Evolutionary conservation across 2,797 vertebrate species (phyloP), one percentile per base, ranked within the genome.

Genomic region (Hypotaenidia okinawae): DNA sequence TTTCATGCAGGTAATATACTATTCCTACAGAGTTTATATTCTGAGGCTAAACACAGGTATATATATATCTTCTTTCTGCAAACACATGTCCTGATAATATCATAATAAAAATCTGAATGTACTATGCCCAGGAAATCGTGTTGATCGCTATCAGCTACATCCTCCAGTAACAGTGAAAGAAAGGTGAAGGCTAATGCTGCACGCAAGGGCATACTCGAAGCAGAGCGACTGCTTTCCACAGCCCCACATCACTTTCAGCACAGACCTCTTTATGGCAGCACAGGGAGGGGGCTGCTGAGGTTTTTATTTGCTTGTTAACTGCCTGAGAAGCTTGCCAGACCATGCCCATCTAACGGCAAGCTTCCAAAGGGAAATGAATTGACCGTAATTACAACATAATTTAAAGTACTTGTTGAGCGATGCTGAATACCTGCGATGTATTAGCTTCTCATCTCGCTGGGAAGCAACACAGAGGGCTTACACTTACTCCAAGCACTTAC

Each of bases 1-100:
- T 87, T 96, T 94, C 95, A 89, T 97, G 90, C 88, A 93, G 90
- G 92, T 93, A 95, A 97, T 97, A 95, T 86, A 95, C 93, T 92
- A 78, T 95, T 96, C 90, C 84, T 74, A 73, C 76, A 58, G 45
- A 75, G 93, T 78, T 94, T 70, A 94, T 88, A 93, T 92, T 95
- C 90, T 17, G 9, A 92, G 86, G 87, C 92, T 96, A 91, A 96
- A 93, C 92, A 93, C 18, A 88, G 79, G 94, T 9, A 93, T 3
- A 91, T 66, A 95, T 94, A 66, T 86, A 94, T 95, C 90, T 92
- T 92, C 85, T 91, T 93, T 80, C 92, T 79, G 77, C 87, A 94
- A 97, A 96, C 91, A 87, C 93, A 94, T 41, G 91, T 96, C 93
- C 93, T 61, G 78, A 67, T 93, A 96, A 95, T 95, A 97, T 86